phyloP scores from a whole-genome alignment of 2,888 invertebrate genomes.

The Rhagonycha lutea region DNA sequence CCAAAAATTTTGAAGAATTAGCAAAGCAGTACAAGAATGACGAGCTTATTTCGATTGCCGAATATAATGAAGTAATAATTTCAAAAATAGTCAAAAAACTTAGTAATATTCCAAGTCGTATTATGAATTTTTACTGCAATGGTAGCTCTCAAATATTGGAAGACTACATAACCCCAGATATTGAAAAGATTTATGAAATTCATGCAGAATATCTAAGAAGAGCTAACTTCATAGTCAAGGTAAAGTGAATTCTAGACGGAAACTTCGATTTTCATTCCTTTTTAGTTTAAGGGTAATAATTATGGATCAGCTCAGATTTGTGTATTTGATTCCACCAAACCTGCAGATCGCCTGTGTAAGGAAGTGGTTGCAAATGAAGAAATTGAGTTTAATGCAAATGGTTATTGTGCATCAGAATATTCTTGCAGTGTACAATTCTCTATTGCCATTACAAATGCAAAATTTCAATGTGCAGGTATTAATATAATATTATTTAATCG shows the following conservation, averaged over 20 bases:
- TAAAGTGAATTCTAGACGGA: conserved; percentile 14
- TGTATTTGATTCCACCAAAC: conserved; percentile 37
- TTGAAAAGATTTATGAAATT: conserved; percentile 51
- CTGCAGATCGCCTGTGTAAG: conserved; percentile 56
- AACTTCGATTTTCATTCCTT: conserved; percentile 14
- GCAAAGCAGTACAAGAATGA: conserved; percentile 58
- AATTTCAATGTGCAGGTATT: conserved; percentile 64
- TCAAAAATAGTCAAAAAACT: conserved; percentile 43
- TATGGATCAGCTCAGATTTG: conserved; percentile 50
- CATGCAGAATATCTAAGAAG: conserved; percentile 47
- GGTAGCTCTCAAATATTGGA: conserved; percentile 57
- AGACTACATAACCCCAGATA: conserved; percentile 62
- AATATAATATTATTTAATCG: background rate
- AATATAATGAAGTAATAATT: conserved; percentile 39
- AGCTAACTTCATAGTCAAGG: conserved; percentile 41
- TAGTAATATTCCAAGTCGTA: conserved; percentile 44
- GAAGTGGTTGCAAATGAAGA: conserved; percentile 54
- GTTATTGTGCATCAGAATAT: conserved; percentile 57
- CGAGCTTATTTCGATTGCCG: conserved; percentile 54
- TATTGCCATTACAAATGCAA: conserved; percentile 57
- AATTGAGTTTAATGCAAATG: conserved; percentile 58
- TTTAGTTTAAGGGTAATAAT: conserved; percentile 49
- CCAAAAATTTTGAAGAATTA: conserved; percentile 56
- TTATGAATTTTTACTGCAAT: conserved; percentile 48
- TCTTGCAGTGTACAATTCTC: conserved; percentile 56